Evolutionary conservation across 2,113 vertebrate species (phyloP).

Genomic region (Ictalurus punctatus): DNA sequence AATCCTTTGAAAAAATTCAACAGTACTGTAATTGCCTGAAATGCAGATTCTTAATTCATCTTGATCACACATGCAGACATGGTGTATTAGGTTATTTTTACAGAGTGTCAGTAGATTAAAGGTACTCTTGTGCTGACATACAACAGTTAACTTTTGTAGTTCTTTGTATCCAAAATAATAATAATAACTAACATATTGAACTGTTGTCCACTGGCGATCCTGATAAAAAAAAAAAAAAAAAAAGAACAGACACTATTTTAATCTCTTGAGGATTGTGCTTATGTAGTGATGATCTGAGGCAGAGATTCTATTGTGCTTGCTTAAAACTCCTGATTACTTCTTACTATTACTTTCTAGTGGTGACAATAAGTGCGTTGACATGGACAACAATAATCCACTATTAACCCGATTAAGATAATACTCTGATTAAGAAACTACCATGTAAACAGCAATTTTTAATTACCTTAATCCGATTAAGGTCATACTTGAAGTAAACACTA

Average conservation of each 20-base stretch:
- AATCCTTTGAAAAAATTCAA: background rate
- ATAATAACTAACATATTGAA: background rate
- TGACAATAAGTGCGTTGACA: background rate
- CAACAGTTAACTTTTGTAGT: background rate
- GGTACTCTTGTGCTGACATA: background rate
- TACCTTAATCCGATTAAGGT: no score
- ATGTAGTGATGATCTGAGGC: background rate
- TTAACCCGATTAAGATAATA: no score
- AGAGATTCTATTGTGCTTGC: background rate
- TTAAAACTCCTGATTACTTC: background rate
- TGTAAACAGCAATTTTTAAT: no score
- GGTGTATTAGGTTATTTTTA: background rate
- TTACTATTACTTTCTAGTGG: background rate
- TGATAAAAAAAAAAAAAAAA: background rate
- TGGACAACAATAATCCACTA: no score
- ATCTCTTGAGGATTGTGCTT: background rate
- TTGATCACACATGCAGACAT: background rate
- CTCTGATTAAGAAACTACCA: no score
- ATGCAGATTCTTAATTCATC: background rate
- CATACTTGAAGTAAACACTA: no score
- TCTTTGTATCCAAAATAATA: background rate
- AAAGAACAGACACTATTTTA: background rate
- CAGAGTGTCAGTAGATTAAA: background rate
- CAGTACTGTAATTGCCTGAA: background rate
- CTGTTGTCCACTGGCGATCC: background rate